Evolutionary conservation across 2,888 invertebrate species (phyloP).

Genomic region (Cataglyphis rosenhaueri): DNA sequence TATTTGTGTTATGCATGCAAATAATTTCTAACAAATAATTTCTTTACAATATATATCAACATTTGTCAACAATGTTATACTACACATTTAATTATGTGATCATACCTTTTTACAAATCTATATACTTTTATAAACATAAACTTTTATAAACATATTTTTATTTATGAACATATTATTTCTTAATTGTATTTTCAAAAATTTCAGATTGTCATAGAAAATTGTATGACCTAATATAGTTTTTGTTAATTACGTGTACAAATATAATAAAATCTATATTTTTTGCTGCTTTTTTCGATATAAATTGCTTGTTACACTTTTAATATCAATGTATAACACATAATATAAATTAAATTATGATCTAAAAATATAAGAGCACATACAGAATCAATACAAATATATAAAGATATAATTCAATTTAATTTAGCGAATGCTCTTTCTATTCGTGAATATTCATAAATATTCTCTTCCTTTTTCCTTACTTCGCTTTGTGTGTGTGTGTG

Average conservation of each 20-base stretch:
- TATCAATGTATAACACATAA: not conserved
- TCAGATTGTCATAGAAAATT: not conserved
- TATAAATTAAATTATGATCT: not conserved
- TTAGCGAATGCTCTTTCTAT: not conserved
- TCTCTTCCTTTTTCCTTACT: not conserved
- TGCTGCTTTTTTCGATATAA: not conserved
- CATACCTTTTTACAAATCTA: not conserved
- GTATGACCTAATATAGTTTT: slow-evolving; percentile 1
- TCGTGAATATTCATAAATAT: not conserved
- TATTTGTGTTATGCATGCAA: not conserved
- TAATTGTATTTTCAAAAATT: not conserved
- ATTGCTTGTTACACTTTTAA: not conserved
- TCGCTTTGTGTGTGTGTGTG: too few species aligned
- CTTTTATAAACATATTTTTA: not conserved
- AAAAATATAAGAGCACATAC: slow-evolving; percentile 14
- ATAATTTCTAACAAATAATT: not conserved
- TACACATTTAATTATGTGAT: not conserved
- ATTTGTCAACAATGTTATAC: slow-evolving; percentile 16
- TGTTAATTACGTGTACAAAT: not conserved
- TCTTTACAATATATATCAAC: not conserved
- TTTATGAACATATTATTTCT: not conserved
- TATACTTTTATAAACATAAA: not conserved
- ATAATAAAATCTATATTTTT: slow-evolving; percentile 23
- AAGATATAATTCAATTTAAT: not conserved
- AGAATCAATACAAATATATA: not conserved